phyloP scores from a whole-genome alignment of 1,140 invertebrate genomes.

The Polyergus mexicanus region DNA sequence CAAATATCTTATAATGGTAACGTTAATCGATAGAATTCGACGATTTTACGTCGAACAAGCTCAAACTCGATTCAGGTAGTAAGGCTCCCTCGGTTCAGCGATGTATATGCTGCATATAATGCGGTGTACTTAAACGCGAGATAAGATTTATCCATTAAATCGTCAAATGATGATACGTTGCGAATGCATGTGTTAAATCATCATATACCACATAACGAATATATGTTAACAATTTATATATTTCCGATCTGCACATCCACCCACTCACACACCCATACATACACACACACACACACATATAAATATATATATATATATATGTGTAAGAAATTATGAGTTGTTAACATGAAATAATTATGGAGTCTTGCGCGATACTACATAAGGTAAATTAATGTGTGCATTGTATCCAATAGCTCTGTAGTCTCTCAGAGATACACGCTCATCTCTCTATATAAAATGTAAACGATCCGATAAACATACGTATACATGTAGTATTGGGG shows the following conservation, averaged over 20 bases:
- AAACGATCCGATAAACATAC: constrained; percentile 55
- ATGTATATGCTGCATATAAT: constrained; percentile 3
- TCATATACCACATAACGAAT: constrained; percentile 21
- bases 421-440: constrained; percentile 51
- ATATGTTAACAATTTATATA: constrained; percentile 65
- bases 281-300: no score
- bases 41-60: constrained; percentile 35
- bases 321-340: constrained; percentile 65
- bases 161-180: neutral
- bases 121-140: constrained; percentile 46
- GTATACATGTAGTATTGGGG: neutral
- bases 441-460: constrained; percentile 63
- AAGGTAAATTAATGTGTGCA: constrained; percentile 68
- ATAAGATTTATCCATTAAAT: constrained; percentile 46
- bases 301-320: neutral
- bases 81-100: constrained; percentile 22
- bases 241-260: constrained; percentile 13
- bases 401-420: constrained; percentile 66
- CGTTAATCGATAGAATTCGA: constrained; percentile 47
- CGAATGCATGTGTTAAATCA: neutral
- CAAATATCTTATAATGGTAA: constrained; percentile 40
- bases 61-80: constrained; percentile 56
- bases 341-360: constrained; percentile 60
- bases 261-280: no score
- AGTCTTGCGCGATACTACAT: constrained; percentile 53